Evolutionary conservation across 2,888 invertebrate species (phyloP).

Genomic region (Sphinx pinastri): DNA sequence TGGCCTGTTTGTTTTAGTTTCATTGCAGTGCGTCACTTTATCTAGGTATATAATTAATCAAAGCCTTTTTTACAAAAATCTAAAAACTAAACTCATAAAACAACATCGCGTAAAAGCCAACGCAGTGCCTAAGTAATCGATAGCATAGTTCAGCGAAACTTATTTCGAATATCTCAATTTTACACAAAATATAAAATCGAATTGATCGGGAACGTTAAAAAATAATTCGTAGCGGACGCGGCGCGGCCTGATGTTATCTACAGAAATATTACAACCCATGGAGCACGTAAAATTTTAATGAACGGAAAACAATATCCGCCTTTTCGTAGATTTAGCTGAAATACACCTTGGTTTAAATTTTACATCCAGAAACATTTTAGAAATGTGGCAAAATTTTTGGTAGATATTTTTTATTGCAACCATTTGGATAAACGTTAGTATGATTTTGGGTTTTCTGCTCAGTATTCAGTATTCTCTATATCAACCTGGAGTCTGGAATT

Average conservation of each 20-base stretch:
- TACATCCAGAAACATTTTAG: not conserved
- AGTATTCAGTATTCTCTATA: too few species aligned
- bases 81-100: too few species aligned
- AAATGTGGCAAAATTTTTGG: not conserved
- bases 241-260: not conserved
- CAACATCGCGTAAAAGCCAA: too few species aligned
- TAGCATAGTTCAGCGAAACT: not conserved
- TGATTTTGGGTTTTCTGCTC: too few species aligned
- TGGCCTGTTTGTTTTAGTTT: too few species aligned
- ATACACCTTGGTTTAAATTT: not conserved
- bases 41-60: too few species aligned
- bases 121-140: not conserved
- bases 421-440: too few species aligned
- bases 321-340: conserved; percentile 5
- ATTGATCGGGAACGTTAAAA: not conserved
- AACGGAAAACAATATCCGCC: conserved; percentile 19
- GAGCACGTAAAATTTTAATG: conserved; percentile 9
- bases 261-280: not conserved
- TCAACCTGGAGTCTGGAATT: too few species aligned
- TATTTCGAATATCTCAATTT: not conserved
- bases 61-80: too few species aligned
- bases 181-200: not conserved
- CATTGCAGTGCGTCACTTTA: too few species aligned
- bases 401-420: too few species aligned
- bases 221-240: conserved; percentile 9